A percentile compares a stretch with the other conserved stretches of the same genome.
phyloP scores from a whole-genome alignment of 2,888 invertebrate genomes.

The Clepsis dumicolana region DNA sequence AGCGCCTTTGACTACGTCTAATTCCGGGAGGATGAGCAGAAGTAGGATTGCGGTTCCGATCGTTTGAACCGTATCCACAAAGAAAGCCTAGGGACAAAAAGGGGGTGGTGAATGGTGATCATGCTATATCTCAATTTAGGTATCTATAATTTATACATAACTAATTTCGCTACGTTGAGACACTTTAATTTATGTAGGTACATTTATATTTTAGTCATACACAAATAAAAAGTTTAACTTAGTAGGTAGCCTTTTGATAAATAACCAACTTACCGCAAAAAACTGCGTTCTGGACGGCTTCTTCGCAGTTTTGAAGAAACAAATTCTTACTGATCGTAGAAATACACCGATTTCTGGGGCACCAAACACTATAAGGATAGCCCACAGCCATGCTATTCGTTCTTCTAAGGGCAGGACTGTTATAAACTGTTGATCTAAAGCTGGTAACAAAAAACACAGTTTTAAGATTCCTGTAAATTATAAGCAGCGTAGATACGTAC shows the following conservation, averaged over 20 bases:
- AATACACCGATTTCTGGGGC: conserved; percentile 92
- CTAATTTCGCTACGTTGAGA: no score
- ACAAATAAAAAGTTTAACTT: no score
- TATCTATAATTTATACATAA: no score
- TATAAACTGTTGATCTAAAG: conserved; percentile 87
- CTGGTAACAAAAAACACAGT: conserved; percentile 67
- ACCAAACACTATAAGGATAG: conserved; percentile 90
- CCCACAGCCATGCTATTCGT: conserved; percentile 92
- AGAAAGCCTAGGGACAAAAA: conserved; percentile 77
- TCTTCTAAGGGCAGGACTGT: conserved; percentile 88
- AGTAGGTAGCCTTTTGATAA: no score
- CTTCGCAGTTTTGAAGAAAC: conserved; percentile 89
- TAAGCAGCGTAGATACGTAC: no score
- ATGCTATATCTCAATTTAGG: no score
- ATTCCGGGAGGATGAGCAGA: conserved; percentile 91
- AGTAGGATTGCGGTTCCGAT: conserved; percentile 92
- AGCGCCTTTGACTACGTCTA: conserved; percentile 93
- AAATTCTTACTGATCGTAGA: conserved; percentile 89
- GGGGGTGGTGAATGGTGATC: not conserved
- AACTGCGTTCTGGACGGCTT: conserved; percentile 86
- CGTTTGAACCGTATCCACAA: conserved; percentile 93
- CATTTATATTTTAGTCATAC: no score
- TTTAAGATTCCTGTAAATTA: no score
- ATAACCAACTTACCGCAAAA: conserved; percentile 76
- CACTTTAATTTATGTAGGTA: no score